Evolutionary conservation across 2,113 vertebrate genomes (phyloP), one percentile per base, ranked within the genome.

Genomic region (Xyliphius kryptos): DNA sequence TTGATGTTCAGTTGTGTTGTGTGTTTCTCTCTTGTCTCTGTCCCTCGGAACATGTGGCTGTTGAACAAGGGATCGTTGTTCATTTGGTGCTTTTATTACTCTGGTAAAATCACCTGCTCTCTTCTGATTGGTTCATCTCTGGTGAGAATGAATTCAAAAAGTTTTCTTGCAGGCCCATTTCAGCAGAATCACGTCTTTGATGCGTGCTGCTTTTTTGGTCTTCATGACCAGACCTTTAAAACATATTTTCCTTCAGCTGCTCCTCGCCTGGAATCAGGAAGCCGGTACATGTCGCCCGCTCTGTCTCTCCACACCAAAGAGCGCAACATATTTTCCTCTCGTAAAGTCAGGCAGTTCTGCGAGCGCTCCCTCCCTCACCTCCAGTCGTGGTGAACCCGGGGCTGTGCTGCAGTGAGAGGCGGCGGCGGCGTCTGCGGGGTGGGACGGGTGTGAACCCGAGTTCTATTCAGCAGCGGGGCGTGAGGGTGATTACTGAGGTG

Each of bases 321-420:
- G 43, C 21, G 36, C 15, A 50, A 70, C 32, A 55, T 65, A 60
- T 60, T 53, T 58, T 41, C 48, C 61, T 13, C 50, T 60, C 9
- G 55, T 65, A 49, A 70, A 70, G 55, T 32, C 44, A 3, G 5
- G 13, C 19, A 3, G 17, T 57, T 17, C 49, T 1, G 11, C 12
- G 37, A 43, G 15, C 47, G 17, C 6, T 50, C 41, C 41, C 6
- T 50, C 41, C 41, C 19, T 58, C 54, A 58, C 5, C 10, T 32
- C 51, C 37, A 66, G 46, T 58, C 47, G 58, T 11, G 37, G 10
- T 43, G 37, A 19, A 12, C 63, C 37, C 26, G 2, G 26, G 26
- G 26, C 26, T 32, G 26, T 32, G 26, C 26, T 32, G n/a, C n/a
- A n/a, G n/a, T n/a, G n/a, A 32, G 26, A 32, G 26, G 7, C 4